Conservation (phyloP, 2,888 invertebrate genomes). For the Euplexia lucipara region DNA sequence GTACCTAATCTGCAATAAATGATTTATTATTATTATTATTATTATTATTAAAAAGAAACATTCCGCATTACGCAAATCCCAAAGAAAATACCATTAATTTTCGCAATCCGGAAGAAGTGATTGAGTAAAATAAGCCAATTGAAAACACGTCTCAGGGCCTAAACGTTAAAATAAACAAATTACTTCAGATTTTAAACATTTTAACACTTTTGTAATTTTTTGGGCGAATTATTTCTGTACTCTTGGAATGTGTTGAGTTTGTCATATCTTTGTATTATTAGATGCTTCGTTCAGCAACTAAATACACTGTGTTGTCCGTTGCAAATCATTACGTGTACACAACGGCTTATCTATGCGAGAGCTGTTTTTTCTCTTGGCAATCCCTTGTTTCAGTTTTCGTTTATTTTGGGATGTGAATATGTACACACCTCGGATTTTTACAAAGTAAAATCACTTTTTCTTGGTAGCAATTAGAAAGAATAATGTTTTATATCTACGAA, state of each 20-base stretch:
- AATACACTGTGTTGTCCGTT: conserved; percentile 65
- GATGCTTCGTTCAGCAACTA: conserved; percentile 70
- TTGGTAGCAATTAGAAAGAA: conserved; percentile 58
- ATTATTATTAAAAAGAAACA: conserved; percentile 27
- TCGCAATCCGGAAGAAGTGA: conserved; percentile 30
- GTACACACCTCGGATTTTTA: conserved; percentile 72
- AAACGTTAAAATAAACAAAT: conserved; percentile 33
- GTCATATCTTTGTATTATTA: conserved; percentile 69
- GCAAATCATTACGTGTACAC: conserved; percentile 67
- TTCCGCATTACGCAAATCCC: conserved; percentile 41
- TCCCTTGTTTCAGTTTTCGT: conserved; percentile 78
- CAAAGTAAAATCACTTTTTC: conserved; percentile 62
- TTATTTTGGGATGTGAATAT: conserved; percentile 79
- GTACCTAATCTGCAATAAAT: too few species aligned
- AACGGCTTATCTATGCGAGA: conserved; percentile 54
- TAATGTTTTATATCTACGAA: conserved; percentile 33
- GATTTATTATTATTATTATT: too few species aligned
- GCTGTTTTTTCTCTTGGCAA: conserved; percentile 83
- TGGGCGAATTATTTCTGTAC: conserved; percentile 51
- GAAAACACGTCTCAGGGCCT: conserved; percentile 22
- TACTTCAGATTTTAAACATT: conserved; percentile 12
- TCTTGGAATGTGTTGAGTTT: conserved; percentile 55
- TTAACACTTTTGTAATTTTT: conserved; percentile 40
- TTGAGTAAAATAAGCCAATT: conserved; percentile 27
- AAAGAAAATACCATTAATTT: conserved; percentile 34